phyloP scores from a whole-genome alignment of 2,113 vertebrate species.

The Bubalus kerabau region DNA sequence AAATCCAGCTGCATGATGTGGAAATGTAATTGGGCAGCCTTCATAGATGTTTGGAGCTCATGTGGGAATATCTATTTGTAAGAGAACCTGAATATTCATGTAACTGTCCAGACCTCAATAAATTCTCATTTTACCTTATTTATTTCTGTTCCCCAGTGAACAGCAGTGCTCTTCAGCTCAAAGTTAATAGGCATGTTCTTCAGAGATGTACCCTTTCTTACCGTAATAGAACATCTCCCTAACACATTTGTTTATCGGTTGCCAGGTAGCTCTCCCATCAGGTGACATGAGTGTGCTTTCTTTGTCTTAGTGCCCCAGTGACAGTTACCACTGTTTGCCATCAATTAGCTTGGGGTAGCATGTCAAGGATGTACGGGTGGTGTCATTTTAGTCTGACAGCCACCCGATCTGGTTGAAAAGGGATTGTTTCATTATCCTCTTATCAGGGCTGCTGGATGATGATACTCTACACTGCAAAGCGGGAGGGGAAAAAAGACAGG shows the following conservation, averaged over 20 bases:
- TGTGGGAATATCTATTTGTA: slow-evolving; percentile 66
- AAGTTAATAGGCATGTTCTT: slow-evolving; percentile 47
- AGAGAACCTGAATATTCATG: slow-evolving; percentile 71
- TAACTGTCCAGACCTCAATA: slow-evolving; percentile 57
- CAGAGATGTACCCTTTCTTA: slow-evolving; percentile 24
- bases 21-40: slow-evolving; percentile 60
- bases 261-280: slow-evolving; percentile 54
- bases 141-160: slow-evolving; percentile 50
- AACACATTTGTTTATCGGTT: slow-evolving; percentile 51
- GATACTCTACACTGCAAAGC: slow-evolving; percentile 32
- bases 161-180: slow-evolving; percentile 25
- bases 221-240: slow-evolving; percentile 44
- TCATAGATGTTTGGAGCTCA: slow-evolving; percentile 39
- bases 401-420: slow-evolving; percentile 35
- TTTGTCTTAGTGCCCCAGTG: slow-evolving; percentile 40
- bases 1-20: slow-evolving; percentile 36
- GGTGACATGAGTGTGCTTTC: slow-evolving; percentile 51
- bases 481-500: background rate
- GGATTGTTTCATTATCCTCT: slow-evolving; percentile 66
- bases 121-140: slow-evolving; percentile 57
- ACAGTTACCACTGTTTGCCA: slow-evolving; percentile 58
- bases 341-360: slow-evolving; percentile 60
- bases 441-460: slow-evolving; percentile 49
- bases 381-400: slow-evolving; percentile 66
- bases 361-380: slow-evolving; percentile 26